phyloP scores from a whole-genome alignment of 2,113 vertebrate genomes.

The Ceyx cyanopectus region DNA sequence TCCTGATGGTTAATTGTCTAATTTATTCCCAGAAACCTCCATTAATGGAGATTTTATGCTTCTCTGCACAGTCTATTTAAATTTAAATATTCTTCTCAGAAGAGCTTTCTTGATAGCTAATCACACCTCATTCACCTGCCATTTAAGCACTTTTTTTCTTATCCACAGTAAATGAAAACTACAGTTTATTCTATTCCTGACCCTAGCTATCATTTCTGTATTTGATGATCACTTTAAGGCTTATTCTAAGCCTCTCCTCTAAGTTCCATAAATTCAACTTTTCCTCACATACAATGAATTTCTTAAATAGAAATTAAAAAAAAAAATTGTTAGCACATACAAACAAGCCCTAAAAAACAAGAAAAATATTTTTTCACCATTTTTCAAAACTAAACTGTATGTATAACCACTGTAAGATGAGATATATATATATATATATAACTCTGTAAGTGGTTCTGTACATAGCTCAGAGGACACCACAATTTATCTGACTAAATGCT shows the following conservation, averaged over 20 bases:
- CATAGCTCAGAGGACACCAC: neutral
- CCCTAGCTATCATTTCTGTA: neutral
- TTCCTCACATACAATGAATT: neutral
- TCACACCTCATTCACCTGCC: neutral
- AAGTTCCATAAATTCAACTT: neutral
- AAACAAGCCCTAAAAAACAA: neutral
- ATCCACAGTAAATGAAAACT: neutral
- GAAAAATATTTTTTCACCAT: neutral
- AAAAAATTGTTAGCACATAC: neutral
- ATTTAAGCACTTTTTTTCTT: neutral
- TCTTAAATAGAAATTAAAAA: neutral
- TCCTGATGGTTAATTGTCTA: neutral
- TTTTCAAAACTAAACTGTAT: neutral
- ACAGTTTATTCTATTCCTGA: neutral
- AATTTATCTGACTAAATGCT: neutral
- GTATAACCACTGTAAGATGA: neutral
- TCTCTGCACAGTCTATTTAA: neutral
- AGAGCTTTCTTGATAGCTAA: neutral
- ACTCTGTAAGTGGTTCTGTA: no score
- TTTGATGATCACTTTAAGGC: neutral
- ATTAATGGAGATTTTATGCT: neutral
- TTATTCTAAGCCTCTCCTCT: neutral
- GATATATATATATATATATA: no score
- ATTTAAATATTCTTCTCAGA: neutral
- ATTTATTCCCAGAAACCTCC: neutral